A percentile compares a stretch with the other conserved stretches of the same genome.
phyloP scores from a whole-genome alignment of 1,140 invertebrate genomes.

The Ostrea edulis region DNA sequence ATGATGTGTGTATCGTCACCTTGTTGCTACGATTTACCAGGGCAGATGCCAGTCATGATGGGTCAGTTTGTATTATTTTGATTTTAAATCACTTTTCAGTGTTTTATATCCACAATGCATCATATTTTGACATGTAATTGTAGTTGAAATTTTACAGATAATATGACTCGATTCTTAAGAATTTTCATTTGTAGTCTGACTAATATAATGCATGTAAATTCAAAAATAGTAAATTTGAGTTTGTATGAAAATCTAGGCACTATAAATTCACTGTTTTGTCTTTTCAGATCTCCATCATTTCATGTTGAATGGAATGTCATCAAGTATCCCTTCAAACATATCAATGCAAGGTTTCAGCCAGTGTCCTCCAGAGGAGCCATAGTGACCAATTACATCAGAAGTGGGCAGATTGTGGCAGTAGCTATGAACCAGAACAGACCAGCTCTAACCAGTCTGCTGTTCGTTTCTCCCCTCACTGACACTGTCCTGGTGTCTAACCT shows the following conservation, averaged over 20 bases:
- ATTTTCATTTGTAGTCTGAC: no score
- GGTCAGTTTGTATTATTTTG: conserved; percentile 41
- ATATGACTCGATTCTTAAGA: no score
- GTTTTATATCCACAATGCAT: neutral
- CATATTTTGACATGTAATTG: neutral
- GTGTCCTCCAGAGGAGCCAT: conserved; percentile 68
- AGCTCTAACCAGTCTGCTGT: conserved; percentile 69
- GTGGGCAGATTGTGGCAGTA: conserved; percentile 76
- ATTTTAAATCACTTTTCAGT: neutral
- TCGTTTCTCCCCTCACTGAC: conserved; percentile 74
- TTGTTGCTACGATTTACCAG: conserved; percentile 67
- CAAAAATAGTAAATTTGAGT: no score
- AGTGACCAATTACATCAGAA: conserved; percentile 67
- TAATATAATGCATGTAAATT: no score
- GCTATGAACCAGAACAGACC: conserved; percentile 76
- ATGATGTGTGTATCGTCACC: conserved; percentile 65
- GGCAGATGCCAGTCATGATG: neutral
- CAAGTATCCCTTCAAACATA: conserved; percentile 68
- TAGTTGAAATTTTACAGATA: no score
- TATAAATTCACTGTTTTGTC: neutral
- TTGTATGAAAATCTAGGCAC: no score
- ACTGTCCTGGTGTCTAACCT: conserved; percentile 70
- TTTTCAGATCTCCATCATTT: conserved; percentile 53
- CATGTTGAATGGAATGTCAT: conserved; percentile 68
- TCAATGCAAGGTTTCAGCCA: conserved; percentile 66